Conservation (phyloP, 2,888 invertebrate species). For the Stenurella melanura region DNA sequence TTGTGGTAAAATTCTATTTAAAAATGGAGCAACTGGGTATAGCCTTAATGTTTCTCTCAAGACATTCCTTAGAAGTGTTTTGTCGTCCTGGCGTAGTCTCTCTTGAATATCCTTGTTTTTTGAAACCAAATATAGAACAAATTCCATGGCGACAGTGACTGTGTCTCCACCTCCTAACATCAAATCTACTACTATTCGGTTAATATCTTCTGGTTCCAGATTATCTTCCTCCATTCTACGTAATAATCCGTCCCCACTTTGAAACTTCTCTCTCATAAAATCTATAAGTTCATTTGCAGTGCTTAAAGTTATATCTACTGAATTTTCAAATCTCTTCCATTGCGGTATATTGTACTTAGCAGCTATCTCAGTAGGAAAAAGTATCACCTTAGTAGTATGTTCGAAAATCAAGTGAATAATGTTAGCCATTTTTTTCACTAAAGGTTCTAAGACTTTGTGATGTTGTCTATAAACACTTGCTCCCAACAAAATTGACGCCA, state of each 20-base stretch:
- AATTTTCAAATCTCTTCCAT: slow-evolving; percentile 84
- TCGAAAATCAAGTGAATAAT: slow-evolving; percentile 84
- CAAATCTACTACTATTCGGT: slow-evolving; percentile 87
- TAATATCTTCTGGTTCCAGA: slow-evolving; percentile 78
- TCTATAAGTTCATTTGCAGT: slow-evolving; percentile 75
- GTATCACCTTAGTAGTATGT: slow-evolving; percentile 81
- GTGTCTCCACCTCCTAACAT: slow-evolving; percentile 86
- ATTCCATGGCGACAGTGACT: slow-evolving; percentile 88
- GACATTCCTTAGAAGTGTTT: slow-evolving; percentile 76
- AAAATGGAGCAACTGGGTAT: slow-evolving; percentile 92
- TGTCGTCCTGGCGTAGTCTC: slow-evolving; percentile 68
- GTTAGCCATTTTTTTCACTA: slow-evolving; percentile 77
- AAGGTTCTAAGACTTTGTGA: slow-evolving; percentile 69
- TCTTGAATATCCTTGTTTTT: slow-evolving; percentile 77
- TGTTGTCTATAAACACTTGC: slow-evolving; percentile 61
- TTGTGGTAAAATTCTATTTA: slow-evolving; percentile 85
- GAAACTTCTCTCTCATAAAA: slow-evolving; percentile 68
- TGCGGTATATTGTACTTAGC: slow-evolving; percentile 78
- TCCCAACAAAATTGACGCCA: slow-evolving; percentile 73
- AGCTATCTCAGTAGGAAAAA: slow-evolving; percentile 81
- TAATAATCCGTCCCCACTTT: slow-evolving; percentile 76
- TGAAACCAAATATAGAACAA: slow-evolving; percentile 85
- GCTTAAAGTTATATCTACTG: slow-evolving; percentile 75
- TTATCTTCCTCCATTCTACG: slow-evolving; percentile 77
- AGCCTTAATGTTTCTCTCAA: slow-evolving; percentile 88